These are phyloP conservation scores for Latheticus oryzae DNA, from an alignment of 2,888 invertebrate genomes.

Conservation along the genomic window DNA sequence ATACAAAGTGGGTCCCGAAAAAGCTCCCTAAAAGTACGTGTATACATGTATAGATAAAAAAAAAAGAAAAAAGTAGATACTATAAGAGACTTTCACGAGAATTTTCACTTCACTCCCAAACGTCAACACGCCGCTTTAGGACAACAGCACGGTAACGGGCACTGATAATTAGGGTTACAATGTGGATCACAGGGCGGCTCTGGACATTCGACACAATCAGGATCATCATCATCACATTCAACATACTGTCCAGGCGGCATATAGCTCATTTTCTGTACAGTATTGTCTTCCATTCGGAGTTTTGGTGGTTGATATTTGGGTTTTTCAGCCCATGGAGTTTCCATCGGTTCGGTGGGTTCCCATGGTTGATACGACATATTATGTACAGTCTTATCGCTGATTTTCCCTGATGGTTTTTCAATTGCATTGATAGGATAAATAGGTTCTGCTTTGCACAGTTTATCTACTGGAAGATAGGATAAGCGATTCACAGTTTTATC, in stretches of 20 bases:
- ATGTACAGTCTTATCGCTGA: slow-evolving; percentile 61
- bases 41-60: no score
- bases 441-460: slow-evolving; percentile 56
- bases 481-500: slow-evolving; percentile 71
- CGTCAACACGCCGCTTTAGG: slow-evolving; percentile 63
- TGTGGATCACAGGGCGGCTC: slow-evolving; percentile 52
- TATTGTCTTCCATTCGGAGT: slow-evolving; percentile 69
- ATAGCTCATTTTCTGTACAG: slow-evolving; percentile 73
- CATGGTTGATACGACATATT: slow-evolving; percentile 67
- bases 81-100: no score
- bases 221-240: slow-evolving; percentile 69
- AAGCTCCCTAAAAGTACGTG: no score
- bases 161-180: slow-evolving; percentile 46
- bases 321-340: slow-evolving; percentile 65
- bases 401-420: slow-evolving; percentile 56
- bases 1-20: no score
- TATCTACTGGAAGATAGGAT: slow-evolving; percentile 67
- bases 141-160: slow-evolving; percentile 61
- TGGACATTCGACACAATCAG: slow-evolving; percentile 67
- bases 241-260: slow-evolving; percentile 71
- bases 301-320: slow-evolving; percentile 63
- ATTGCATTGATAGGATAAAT: slow-evolving; percentile 57
- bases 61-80: no score
- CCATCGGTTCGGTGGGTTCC: slow-evolving; percentile 60
- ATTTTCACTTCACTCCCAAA: no score